These are phyloP conservation scores for Centropus bengalensis DNA, from an alignment of 2,113 vertebrate genomes.

Conservation along the genomic window DNA sequence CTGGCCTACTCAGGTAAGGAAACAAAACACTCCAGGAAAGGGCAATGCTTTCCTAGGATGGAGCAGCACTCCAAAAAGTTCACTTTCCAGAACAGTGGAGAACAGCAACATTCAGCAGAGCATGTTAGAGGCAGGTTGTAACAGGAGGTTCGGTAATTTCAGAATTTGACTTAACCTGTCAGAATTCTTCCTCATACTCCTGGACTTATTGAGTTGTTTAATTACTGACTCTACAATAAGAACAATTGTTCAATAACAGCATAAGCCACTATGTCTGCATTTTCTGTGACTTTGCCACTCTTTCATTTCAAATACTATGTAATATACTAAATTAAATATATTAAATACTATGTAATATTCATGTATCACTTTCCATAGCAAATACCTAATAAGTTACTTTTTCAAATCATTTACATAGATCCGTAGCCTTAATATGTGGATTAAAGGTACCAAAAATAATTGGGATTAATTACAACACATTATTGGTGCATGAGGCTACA, in stretches of 20 bases:
- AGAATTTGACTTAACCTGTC: background rate
- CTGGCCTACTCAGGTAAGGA: background rate
- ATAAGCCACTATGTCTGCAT: background rate
- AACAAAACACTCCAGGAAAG: background rate
- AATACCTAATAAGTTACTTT: background rate
- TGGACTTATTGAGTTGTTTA: background rate
- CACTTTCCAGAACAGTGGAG: background rate
- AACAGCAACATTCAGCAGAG: background rate
- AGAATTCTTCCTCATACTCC: conserved; percentile 1
- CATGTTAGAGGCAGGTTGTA: background rate
- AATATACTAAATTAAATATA: no score
- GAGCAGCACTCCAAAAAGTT: background rate
- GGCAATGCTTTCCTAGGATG: background rate
- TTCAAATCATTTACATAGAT: conserved; percentile 30
- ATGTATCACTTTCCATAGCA: background rate
- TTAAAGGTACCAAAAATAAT: conserved; percentile 49
- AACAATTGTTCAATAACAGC: background rate
- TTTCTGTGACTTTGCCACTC: background rate
- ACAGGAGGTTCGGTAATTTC: background rate
- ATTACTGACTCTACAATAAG: background rate
- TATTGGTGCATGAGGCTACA: conserved; percentile 55
- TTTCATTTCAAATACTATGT: background rate
- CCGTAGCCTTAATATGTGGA: background rate
- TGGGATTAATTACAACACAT: conserved; percentile 47
- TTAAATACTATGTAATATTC: background rate